Percentiles rank a stretch among this genome's conserved stretches.
Evolutionary conservation across 2,113 vertebrate species (phyloP).

Genomic region (Percopsis transmontana): DNA sequence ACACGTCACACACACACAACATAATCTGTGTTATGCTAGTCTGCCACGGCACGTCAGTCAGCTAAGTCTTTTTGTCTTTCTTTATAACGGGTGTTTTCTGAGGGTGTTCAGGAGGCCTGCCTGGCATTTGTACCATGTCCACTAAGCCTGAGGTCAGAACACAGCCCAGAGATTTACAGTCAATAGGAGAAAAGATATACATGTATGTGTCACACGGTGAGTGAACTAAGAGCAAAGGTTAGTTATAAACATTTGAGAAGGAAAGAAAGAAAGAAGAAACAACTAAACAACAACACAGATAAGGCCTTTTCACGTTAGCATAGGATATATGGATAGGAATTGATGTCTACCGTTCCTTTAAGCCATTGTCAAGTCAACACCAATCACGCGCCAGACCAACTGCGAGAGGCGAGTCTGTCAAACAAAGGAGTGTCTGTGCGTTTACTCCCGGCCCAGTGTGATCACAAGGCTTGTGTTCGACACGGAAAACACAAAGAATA

Average conservation of each 20-base stretch:
- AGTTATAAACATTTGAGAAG: conserved; percentile 27
- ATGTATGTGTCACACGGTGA: conserved; percentile 1
- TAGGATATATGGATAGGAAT: no score
- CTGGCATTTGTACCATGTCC: conserved; percentile 26
- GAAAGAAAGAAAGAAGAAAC: conserved; percentile 10
- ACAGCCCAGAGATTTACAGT: conserved; percentile 14
- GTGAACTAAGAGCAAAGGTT: conserved; percentile 13
- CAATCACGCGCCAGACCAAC: conserved; percentile 41
- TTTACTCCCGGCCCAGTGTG: conserved; percentile 26
- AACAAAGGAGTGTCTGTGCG: conserved; percentile 64
- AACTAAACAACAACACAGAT: neutral
- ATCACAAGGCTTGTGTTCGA: conserved; percentile 53
- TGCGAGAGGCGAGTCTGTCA: conserved; percentile 42
- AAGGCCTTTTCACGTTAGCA: no score
- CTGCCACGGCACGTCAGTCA: conserved; percentile 2
- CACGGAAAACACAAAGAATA: conserved; percentile 43
- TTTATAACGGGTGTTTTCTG: conserved; percentile 11
- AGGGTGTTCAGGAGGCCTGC: conserved; percentile 26
- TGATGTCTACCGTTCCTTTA: neutral
- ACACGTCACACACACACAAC: conserved; percentile 28
- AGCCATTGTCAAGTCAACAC: conserved; percentile 23
- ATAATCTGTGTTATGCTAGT: conserved; percentile 24
- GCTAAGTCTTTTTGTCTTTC: neutral
- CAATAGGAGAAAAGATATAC: neutral
- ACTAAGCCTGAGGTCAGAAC: conserved; percentile 19